phyloP scores from a whole-genome alignment of 2,888 invertebrate genomes.

The Lysandra bellargus region DNA sequence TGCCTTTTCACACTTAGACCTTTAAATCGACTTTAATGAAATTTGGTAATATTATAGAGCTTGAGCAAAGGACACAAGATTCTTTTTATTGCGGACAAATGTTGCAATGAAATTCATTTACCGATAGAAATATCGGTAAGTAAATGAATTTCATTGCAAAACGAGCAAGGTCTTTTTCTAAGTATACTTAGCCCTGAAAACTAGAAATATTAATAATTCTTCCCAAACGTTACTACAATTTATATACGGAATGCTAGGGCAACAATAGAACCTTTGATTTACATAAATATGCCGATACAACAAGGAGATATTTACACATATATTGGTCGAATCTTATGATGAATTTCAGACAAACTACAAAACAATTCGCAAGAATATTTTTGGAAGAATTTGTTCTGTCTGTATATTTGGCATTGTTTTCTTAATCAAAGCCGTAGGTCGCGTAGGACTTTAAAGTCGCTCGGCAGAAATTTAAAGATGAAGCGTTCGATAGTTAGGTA shows the following conservation, averaged over 20 bases:
- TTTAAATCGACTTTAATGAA: neutral
- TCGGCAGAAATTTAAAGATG: too few relatives aligned
- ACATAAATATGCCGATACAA: slow-evolving; percentile 27
- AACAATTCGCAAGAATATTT: neutral
- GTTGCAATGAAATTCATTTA: too few relatives aligned
- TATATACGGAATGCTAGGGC: neutral
- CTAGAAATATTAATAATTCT: neutral
- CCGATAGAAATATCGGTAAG: too few relatives aligned
- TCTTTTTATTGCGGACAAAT: neutral
- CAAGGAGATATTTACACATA: slow-evolving; percentile 27
- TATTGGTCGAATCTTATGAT: slow-evolving; percentile 24
- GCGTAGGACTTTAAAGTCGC: neutral
- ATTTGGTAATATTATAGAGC: neutral
- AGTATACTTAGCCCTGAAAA: neutral
- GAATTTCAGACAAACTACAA: neutral
- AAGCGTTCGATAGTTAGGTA: too few relatives aligned
- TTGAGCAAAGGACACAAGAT: neutral
- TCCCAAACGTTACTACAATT: slow-evolving; percentile 14
- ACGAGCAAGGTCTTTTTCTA: neutral
- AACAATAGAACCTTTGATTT: slow-evolving; percentile 31
- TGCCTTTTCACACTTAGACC: neutral
- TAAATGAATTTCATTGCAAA: too few relatives aligned
- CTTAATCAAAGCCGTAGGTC: neutral
- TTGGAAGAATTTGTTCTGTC: neutral
- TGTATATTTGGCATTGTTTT: neutral